Base-by-base conservation (phyloP, 23 tunicate species). In the Phallusia fumigata region DNA sequence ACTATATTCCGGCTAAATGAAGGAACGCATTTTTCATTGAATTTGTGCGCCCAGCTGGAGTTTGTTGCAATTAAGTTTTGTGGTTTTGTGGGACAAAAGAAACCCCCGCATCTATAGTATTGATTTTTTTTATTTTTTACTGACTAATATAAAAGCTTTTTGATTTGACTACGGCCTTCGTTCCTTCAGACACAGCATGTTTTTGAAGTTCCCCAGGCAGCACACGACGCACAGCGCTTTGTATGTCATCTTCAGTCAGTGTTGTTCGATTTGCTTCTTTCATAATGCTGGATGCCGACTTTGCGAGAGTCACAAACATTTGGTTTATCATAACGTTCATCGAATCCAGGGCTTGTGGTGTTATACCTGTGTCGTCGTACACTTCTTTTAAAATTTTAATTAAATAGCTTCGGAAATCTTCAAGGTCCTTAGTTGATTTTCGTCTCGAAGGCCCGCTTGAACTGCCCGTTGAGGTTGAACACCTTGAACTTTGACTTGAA, bases 171-270 rank as follows among this genome's bases (percentile, higher is more conserved):
- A 93, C 91, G 33, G 98, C 98, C 73, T 93, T 93, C 52, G 98
- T 85, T 77, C 98, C 98, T 85, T 93, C 98, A 12, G 98, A 84
- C 22, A 88, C 85, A 40, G 98, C 98, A 52, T 93, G 98, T 35
- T 88, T 93, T 36, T 93, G 88, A 21, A 93, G 74, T 53, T 93
- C 98, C 0, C 98, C 98, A 18, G 98, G 98, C 32, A 93, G 77
- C 1, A 93, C 74, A 65, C 78, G 77, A 22, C 90, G 81, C 33
- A 86, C 91, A 16, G 98, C 98, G 47, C 72, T 88, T 73, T 88
- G 93, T 22, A 93, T 81, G 78, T 93, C 98, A 36, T 91, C 88
- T 50, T 87, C 98, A 8, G 93, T 88, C 75, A 93, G 30, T 28
- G 86, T 88, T n/a, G 90, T 88, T n/a, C 93, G 65, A 36, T 85